Conservation (phyloP, 2,888 invertebrate species). For the Pherbina coryleti region DNA sequence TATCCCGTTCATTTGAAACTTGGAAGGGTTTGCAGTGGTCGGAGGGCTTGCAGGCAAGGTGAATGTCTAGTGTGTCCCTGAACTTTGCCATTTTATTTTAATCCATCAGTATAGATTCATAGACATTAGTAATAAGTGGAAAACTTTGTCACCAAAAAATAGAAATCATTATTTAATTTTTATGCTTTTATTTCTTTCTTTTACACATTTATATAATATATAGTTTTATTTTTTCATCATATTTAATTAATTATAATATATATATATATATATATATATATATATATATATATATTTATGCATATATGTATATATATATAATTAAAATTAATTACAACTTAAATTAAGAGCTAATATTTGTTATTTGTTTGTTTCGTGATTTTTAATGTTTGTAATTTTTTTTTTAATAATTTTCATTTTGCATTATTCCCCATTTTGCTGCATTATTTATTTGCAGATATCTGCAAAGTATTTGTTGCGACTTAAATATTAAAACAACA, state of each 20-base stretch:
- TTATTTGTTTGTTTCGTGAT: slow-evolving; percentile 20
- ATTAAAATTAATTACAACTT: slow-evolving; percentile 43
- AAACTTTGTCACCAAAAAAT: too few species aligned
- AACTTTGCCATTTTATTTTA: too few species aligned
- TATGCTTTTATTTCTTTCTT: slow-evolving; percentile 36
- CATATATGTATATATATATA: slow-evolving; percentile 23
- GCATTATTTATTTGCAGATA: not conserved
- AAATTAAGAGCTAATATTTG: slow-evolving; percentile 36
- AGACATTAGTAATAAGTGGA: not conserved
- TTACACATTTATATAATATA: slow-evolving; percentile 46
- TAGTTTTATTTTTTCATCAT: slow-evolving; percentile 30
- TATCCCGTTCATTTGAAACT: too few species aligned
- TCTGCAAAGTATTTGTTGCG: slow-evolving; percentile 6
- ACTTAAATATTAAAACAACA: not conserved
- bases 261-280: slow-evolving; percentile 1
- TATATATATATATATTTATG: slow-evolving; percentile 16
- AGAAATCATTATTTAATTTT: slow-evolving; percentile 1
- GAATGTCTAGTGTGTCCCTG: too few species aligned
- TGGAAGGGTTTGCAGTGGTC: too few species aligned
- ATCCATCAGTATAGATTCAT: too few species aligned
- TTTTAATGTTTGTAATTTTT: slow-evolving; percentile 15
- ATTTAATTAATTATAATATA: slow-evolving; percentile 23
- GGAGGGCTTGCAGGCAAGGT: too few species aligned
- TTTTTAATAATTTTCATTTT: slow-evolving; percentile 11
- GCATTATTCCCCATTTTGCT: slow-evolving; percentile 13